phyloP scores from a whole-genome alignment of 1,140 invertebrate species.

The Sweltsa coloradensis region DNA sequence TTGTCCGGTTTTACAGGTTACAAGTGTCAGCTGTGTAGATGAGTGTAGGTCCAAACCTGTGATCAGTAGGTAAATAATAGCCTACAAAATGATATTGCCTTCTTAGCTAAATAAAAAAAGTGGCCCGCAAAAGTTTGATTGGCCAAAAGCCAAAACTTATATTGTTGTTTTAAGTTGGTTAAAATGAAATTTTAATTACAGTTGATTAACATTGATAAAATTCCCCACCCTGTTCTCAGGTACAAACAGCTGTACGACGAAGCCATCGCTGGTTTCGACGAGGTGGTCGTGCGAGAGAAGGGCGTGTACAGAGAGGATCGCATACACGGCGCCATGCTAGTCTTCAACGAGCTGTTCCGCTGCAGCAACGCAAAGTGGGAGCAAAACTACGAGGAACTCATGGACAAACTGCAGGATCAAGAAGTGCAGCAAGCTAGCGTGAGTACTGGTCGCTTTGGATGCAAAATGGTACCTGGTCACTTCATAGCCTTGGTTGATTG shows the following conservation, averaged over 20 bases:
- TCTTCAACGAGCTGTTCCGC: conserved; percentile 87
- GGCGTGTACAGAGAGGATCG: conserved; percentile 78
- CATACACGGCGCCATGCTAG: conserved; percentile 84
- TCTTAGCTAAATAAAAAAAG: too few relatives aligned
- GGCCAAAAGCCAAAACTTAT: conserved; percentile 4
- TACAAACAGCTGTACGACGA: conserved; percentile 84
- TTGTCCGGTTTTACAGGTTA: too few relatives aligned
- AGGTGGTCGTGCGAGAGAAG: conserved; percentile 53
- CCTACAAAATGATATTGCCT: too few relatives aligned
- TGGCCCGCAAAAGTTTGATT: too few relatives aligned
- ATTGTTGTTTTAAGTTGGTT: neutral
- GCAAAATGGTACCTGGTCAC: too few relatives aligned
- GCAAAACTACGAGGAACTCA: conserved; percentile 57
- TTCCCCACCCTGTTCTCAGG: conserved; percentile 26
- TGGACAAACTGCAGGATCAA: conserved; percentile 34
- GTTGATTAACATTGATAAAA: conserved; percentile 2
- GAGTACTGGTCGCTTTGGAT: neutral
- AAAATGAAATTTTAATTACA: too few relatives aligned
- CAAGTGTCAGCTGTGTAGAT: too few relatives aligned
- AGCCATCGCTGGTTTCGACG: conserved; percentile 66
- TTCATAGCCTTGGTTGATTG: too few relatives aligned
- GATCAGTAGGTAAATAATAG: too few relatives aligned
- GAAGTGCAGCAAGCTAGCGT: conserved; percentile 4
- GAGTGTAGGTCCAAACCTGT: too few relatives aligned
- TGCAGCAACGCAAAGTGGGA: conserved; percentile 88